A percentile compares a stretch with the other conserved stretches of the same genome.
Evolutionary conservation across 2,797 vertebrate genomes (phyloP).

Genomic region (Enteromius anoplus): DNA sequence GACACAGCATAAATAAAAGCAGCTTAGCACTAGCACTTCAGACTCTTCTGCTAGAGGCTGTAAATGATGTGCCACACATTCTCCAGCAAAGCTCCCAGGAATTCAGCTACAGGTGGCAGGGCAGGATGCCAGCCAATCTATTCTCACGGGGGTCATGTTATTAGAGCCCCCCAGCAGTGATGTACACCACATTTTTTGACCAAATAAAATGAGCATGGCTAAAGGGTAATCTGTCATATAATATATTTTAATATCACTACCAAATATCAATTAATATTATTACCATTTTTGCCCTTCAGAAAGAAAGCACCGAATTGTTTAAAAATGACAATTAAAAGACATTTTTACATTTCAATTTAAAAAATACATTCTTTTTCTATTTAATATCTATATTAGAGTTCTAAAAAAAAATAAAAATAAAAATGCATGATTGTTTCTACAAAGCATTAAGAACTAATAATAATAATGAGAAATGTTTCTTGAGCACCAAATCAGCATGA

Average conservation of each 20-base stretch:
- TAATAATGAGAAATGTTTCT: not conserved
- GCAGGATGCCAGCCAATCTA: slow-evolving; percentile 39
- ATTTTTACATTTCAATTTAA: not conserved
- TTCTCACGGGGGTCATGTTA: slow-evolving; percentile 63
- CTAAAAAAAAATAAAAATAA: not conserved
- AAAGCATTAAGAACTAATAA: not conserved
- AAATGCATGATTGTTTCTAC: not conserved
- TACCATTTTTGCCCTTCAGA: not conserved
- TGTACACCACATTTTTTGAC: slow-evolving; percentile 21
- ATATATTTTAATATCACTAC: not conserved
- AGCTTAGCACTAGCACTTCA: slow-evolving; percentile 16
- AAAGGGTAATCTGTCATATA: slow-evolving; percentile 32
- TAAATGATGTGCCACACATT: slow-evolving; percentile 50
- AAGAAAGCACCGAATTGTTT: not conserved
- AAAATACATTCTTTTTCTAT: not conserved
- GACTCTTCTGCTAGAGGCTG: slow-evolving; percentile 26
- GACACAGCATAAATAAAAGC: slow-evolving; percentile 26
- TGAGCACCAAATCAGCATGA: not conserved
- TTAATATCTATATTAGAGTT: too few species aligned
- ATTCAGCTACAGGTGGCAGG: slow-evolving; percentile 48
- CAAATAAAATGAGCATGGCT: slow-evolving; percentile 31
- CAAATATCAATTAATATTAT: not conserved
- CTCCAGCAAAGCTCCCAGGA: slow-evolving; percentile 42
- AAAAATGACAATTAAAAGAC: not conserved
- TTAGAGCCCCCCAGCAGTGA: slow-evolving; percentile 31